These are phyloP conservation scores for Peribatodes rhomboidaria DNA, from an alignment of 2,888 invertebrate species.

Conservation along the genomic window DNA sequence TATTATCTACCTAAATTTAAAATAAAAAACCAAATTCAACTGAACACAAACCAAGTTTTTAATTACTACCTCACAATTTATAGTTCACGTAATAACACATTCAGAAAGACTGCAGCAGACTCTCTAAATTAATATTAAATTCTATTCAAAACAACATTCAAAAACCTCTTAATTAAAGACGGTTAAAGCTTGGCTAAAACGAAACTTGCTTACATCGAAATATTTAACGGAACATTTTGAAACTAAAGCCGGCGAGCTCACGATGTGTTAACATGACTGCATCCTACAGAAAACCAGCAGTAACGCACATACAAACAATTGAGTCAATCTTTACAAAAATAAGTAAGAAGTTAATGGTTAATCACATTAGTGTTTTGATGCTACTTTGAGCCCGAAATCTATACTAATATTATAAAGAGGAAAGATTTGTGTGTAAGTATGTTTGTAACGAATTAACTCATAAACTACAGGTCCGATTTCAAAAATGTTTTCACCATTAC, in stretches of 20 bases:
- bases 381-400: no score
- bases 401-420: no score
- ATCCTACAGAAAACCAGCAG: conserved; percentile 19
- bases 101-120: background rate
- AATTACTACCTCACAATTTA: background rate
- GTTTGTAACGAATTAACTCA: no score
- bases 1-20: no score
- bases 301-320: background rate
- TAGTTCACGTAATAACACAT: no score
- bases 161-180: conserved; percentile 44
- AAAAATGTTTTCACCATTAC: no score
- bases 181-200: conserved; percentile 36
- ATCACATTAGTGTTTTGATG: no score
- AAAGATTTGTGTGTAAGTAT: no score
- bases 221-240: conserved; percentile 57
- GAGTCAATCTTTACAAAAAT: background rate
- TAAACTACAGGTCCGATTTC: no score
- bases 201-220: conserved; percentile 51
- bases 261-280: conserved; percentile 39
- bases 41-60: background rate
- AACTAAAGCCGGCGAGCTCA: conserved; percentile 41
- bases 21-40: no score
- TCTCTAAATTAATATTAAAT: conserved; percentile 18
- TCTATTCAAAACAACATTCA: conserved; percentile 21
- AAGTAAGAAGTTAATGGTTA: no score